phyloP scores from a whole-genome alignment of 2,797 vertebrate genomes.

The Pseudochromis fuscus region DNA sequence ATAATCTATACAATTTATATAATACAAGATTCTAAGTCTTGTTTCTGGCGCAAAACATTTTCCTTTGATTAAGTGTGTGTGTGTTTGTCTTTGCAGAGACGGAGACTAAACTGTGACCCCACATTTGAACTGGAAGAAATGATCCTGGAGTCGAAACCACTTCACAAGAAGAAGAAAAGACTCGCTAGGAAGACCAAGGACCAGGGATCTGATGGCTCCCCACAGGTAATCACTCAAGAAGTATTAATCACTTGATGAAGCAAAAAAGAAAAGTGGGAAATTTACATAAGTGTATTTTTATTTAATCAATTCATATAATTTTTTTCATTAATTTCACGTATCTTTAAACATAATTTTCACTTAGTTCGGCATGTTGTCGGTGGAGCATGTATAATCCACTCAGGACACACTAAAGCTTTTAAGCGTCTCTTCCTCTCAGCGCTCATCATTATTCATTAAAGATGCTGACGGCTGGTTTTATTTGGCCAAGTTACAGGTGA shows the following conservation, averaged over 20 bases:
- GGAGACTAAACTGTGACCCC: conserved; percentile 96
- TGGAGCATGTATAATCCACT: background rate
- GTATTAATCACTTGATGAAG: background rate
- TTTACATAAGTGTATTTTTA: background rate
- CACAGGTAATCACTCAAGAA: conserved; percentile 85
- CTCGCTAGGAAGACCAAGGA: conserved; percentile 92
- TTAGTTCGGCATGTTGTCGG: conserved; percentile 2
- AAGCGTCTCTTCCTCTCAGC: conserved; percentile 10
- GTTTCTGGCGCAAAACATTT: too few species aligned
- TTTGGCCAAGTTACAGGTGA: conserved; percentile 51
- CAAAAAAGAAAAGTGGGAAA: background rate
- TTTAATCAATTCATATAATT: background rate
- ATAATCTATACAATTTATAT: background rate
- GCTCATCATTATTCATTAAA: conserved; percentile 47
- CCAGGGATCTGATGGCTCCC: conserved; percentile 85
- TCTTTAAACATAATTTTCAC: background rate
- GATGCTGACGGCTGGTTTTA: conserved; percentile 17
- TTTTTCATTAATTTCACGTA: background rate
- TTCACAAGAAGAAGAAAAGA: conserved; percentile 98
- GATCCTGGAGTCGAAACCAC: conserved; percentile 97
- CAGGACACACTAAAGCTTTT: background rate
- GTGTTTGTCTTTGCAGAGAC: conserved; percentile 82
- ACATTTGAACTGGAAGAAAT: conserved; percentile 98
- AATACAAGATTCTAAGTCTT: too few species aligned
- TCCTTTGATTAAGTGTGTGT: background rate